A percentile compares a stretch with the other conserved stretches of the same genome.
Conservation (phyloP, 2,113 vertebrate species). For the Prolemur simus region DNA sequence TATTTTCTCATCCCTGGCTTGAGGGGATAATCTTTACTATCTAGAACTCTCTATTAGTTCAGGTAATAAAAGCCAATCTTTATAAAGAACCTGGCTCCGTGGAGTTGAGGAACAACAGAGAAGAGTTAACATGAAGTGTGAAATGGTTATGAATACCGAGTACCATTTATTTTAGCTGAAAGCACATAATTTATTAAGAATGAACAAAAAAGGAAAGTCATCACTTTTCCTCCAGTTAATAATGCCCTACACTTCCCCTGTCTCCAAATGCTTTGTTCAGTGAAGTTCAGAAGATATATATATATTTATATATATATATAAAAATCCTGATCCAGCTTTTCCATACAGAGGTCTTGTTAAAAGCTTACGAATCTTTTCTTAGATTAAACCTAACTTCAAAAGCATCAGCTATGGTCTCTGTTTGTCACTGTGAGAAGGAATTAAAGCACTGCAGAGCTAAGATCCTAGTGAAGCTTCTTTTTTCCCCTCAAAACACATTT, state of each 20-base stretch:
- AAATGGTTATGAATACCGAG: slow-evolving; percentile 48
- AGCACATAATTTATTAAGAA: slow-evolving; percentile 68
- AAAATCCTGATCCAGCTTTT: slow-evolving; percentile 60
- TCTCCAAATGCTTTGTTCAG: slow-evolving; percentile 55
- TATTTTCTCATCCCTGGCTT: not conserved
- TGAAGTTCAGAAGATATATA: slow-evolving; percentile 54
- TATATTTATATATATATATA: not conserved
- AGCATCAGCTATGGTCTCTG: not conserved
- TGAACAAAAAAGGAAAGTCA: slow-evolving; percentile 66
- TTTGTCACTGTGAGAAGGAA: not conserved
- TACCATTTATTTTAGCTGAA: slow-evolving; percentile 68
- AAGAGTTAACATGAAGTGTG: slow-evolving; percentile 55
- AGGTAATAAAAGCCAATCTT: not conserved
- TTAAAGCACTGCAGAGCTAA: not conserved
- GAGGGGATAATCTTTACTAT: not conserved
- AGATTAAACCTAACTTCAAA: slow-evolving; percentile 60
- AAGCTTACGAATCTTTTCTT: slow-evolving; percentile 54
- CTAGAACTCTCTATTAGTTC: not conserved
- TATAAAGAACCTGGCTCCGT: not conserved
- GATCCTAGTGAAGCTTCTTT: slow-evolving; percentile 22
- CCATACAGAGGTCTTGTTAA: slow-evolving; percentile 35
- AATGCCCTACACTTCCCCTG: slow-evolving; percentile 39
- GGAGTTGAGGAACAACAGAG: not conserved
- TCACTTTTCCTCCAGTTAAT: slow-evolving; percentile 68
- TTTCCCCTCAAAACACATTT: not conserved